A percentile compares a stretch with the other conserved stretches of the same genome.
phyloP scores from a whole-genome alignment of 2,888 invertebrate species.

The Prosapia bicincta region DNA sequence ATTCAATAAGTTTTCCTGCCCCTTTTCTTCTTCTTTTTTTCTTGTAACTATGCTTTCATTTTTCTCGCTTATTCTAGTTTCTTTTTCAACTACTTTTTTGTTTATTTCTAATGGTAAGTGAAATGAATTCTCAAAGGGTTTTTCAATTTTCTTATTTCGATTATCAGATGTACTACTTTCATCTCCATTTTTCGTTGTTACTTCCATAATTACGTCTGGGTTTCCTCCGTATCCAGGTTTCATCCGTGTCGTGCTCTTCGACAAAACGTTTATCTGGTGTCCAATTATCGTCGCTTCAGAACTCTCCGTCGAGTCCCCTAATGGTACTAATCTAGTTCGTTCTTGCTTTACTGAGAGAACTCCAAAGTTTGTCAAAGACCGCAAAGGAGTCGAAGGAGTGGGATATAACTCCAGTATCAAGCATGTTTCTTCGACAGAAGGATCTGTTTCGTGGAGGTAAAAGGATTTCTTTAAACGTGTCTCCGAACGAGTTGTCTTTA shows the following conservation, averaged over 20 bases:
- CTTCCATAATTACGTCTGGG: no score
- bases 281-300: not conserved
- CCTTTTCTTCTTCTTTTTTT: no score
- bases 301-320: not conserved
- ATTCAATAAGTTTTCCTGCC: no score
- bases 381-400: not conserved
- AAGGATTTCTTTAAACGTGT: not conserved
- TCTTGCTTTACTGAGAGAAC: not conserved
- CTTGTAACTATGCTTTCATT: no score
- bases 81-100: no score
- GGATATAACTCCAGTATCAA: not conserved
- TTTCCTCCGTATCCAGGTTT: no score
- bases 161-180: no score
- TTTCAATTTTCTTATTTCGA: no score
- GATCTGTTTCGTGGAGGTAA: not conserved
- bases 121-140: no score
- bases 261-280: not conserved
- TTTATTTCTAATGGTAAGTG: no score
- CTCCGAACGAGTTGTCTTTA: not conserved
- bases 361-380: not conserved
- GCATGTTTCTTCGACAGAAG: not conserved
- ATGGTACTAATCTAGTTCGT: not conserved
- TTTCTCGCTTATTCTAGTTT: no score
- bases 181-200: no score
- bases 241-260: not conserved